Conservation (phyloP, 2,113 vertebrate genomes). For the Pachyramphus minor region DNA sequence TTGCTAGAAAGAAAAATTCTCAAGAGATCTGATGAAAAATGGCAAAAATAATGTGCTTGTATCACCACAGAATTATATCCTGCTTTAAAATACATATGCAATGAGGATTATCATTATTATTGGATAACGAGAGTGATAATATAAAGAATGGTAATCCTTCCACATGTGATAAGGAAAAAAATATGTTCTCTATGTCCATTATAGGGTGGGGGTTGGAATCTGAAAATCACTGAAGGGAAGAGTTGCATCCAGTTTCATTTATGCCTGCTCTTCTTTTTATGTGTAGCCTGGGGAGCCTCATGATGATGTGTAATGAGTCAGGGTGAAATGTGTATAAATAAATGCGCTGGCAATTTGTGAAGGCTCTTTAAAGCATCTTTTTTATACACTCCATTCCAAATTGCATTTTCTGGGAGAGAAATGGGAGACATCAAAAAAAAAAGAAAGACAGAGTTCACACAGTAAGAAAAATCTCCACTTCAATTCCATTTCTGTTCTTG, state of each 20-base stretch:
- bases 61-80: neutral
- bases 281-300: neutral
- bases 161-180: neutral
- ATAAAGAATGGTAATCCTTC: neutral
- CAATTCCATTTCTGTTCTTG: neutral
- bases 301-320: slow-evolving; percentile 48
- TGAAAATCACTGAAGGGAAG: neutral
- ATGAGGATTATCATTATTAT: neutral
- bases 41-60: neutral
- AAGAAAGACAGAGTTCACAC: neutral
- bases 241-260: slow-evolving; percentile 34
- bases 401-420: neutral
- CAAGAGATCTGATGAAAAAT: neutral
- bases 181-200: neutral
- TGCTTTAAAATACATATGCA: slow-evolving; percentile 23
- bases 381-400: neutral
- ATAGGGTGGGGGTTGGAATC: neutral
- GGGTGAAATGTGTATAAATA: slow-evolving; percentile 58
- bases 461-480: neutral
- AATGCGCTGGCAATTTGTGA: slow-evolving; percentile 37
- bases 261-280: slow-evolving; percentile 13
- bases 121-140: neutral
- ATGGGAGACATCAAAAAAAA: neutral
- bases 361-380: slow-evolving; percentile 11
- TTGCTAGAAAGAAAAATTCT: neutral